These are phyloP conservation scores for Cyphotilapia sp. DNA, from an alignment of 2,113 vertebrate species.

Conservation along the genomic window DNA sequence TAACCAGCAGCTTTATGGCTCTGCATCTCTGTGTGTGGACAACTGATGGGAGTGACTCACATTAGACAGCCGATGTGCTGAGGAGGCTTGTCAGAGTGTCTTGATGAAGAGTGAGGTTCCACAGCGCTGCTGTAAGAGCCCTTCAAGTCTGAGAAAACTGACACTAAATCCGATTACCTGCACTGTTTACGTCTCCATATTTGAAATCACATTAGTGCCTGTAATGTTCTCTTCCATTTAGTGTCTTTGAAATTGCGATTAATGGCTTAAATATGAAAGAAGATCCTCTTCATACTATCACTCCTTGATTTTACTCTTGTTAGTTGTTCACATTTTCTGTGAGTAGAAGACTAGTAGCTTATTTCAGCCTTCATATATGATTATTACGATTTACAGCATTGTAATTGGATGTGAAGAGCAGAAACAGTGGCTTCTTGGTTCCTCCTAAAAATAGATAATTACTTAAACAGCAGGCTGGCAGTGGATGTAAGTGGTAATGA, in stretches of 20 bases:
- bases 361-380: background rate
- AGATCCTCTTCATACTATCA: background rate
- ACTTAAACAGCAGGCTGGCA: conserved; percentile 7
- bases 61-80: background rate
- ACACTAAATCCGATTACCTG: conserved; percentile 9
- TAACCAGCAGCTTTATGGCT: background rate
- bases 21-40: background rate
- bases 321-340: background rate
- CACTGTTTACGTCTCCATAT: background rate
- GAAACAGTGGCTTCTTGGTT: background rate
- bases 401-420: background rate
- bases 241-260: background rate
- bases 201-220: background rate
- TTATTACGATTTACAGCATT: background rate
- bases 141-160: background rate
- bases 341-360: background rate
- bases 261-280: background rate
- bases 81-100: background rate
- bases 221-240: background rate
- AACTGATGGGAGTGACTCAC: background rate
- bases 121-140: background rate
- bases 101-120: background rate
- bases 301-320: background rate
- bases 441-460: background rate
- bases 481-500: conserved; percentile 1